Evolutionary conservation across 2,797 vertebrate species (phyloP).

Genomic region (Vultur gryphus): DNA sequence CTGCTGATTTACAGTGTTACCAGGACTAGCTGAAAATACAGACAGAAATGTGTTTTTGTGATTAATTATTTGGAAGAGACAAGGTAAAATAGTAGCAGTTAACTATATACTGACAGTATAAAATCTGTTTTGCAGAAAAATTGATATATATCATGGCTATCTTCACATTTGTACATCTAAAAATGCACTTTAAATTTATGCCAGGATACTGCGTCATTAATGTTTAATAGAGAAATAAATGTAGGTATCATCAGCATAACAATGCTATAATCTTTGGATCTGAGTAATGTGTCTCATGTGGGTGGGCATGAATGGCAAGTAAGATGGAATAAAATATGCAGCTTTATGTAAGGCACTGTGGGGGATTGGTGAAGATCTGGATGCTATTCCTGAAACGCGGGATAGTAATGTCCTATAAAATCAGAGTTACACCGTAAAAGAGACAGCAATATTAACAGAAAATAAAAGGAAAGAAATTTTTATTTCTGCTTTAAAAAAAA

Average conservation of each 20-base stretch:
- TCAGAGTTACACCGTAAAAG: not conserved
- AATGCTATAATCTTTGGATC: conserved; percentile 38
- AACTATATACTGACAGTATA: not conserved
- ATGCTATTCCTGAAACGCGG: not conserved
- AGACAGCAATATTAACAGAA: not conserved
- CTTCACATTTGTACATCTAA: not conserved
- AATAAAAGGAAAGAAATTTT: not conserved
- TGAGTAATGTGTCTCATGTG: conserved; percentile 31
- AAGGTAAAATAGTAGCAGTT: not conserved
- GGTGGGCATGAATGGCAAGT: conserved; percentile 34
- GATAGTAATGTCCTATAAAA: conserved; percentile 10
- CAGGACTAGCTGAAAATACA: not conserved
- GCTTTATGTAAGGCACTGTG: conserved; percentile 11
- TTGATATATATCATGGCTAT: not conserved
- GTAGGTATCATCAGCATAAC: conserved; percentile 41
- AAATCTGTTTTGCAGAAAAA: not conserved
- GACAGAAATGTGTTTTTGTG: not conserved
- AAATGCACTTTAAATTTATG: conserved; percentile 8
- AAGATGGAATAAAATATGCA: conserved; percentile 13
- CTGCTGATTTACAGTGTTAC: not conserved
- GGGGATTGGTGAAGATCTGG: not conserved
- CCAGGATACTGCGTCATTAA: not conserved
- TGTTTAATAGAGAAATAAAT: conserved; percentile 52
- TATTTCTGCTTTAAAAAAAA: not conserved
- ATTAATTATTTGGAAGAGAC: not conserved